Evolutionary conservation across 2,797 vertebrate genomes (phyloP).

Genomic region (Tenualosa ilisha): DNA sequence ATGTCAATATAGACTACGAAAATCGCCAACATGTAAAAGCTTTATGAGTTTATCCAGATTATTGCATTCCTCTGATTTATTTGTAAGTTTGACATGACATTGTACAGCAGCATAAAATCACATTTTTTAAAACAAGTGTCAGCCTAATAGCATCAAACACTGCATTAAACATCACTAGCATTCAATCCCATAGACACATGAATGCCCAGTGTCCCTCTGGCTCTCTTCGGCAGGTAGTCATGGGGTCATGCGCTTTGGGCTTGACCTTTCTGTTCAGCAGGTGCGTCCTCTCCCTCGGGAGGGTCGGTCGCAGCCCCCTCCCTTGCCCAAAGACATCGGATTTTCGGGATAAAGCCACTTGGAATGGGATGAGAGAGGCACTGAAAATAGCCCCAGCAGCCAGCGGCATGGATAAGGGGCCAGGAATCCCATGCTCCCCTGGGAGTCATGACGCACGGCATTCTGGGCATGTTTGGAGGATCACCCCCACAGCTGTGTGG

Average conservation of each 20-base stretch:
- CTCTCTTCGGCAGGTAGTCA: background rate
- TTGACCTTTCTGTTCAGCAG: constrained; percentile 41
- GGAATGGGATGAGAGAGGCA: constrained; percentile 59
- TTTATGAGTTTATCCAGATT: too few species aligned
- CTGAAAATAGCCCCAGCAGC: constrained; percentile 58
- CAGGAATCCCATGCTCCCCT: constrained; percentile 53
- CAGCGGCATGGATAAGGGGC: constrained; percentile 41
- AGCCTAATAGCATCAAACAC: too few species aligned
- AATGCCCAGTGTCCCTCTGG: background rate
- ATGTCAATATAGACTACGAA: too few species aligned
- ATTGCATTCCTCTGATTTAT: too few species aligned
- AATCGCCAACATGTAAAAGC: too few species aligned
- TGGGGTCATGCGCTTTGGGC: background rate
- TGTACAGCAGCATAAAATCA: too few species aligned
- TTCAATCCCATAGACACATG: background rate
- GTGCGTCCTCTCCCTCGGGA: constrained; percentile 44
- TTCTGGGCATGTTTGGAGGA: constrained; percentile 59
- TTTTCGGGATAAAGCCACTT: constrained; percentile 62
- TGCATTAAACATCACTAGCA: too few species aligned
- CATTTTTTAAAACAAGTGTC: too few species aligned
- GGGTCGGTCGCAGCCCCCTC: constrained; percentile 35
- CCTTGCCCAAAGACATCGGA: constrained; percentile 53
- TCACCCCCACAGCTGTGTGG: constrained; percentile 59
- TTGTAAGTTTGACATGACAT: too few species aligned
- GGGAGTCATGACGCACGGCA: constrained; percentile 46